phyloP scores from a whole-genome alignment of 1,140 invertebrate genomes.

The Capitella teleta region DNA sequence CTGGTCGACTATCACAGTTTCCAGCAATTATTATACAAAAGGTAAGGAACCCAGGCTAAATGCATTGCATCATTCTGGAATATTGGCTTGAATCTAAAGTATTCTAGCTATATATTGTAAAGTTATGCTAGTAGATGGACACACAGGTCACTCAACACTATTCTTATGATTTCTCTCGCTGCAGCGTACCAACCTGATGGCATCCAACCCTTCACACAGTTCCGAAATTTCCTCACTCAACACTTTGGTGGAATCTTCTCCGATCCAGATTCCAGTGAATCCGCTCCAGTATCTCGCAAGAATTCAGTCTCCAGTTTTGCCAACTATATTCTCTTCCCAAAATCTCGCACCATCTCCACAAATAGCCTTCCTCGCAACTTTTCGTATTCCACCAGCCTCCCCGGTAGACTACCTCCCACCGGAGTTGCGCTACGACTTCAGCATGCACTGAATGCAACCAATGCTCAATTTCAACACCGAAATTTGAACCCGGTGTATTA shows the following conservation, averaged over 20 bases:
- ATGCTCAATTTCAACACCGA: conserved; percentile 1
- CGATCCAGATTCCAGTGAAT: neutral
- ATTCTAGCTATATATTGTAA: neutral
- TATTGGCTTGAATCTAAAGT: neutral
- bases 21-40: neutral
- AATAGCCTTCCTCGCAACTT: conserved; percentile 5
- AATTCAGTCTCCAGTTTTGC: conserved; percentile 1
- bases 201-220: neutral
- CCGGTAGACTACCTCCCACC: neutral
- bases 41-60: neutral
- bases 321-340: conserved; percentile 4
- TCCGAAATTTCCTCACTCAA: neutral
- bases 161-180: neutral
- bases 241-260: neutral
- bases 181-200: neutral
- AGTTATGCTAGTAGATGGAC: neutral
- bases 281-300: neutral
- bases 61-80: neutral
- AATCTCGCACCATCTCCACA: neutral
- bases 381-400: neutral
- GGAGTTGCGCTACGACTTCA: neutral
- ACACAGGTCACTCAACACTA: neutral
- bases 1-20: no score
- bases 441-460: neutral
- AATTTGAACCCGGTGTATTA: conserved; percentile 7